Conservation (phyloP, 2,888 invertebrate genomes). For the Rambutsinella grinnellia region DNA sequence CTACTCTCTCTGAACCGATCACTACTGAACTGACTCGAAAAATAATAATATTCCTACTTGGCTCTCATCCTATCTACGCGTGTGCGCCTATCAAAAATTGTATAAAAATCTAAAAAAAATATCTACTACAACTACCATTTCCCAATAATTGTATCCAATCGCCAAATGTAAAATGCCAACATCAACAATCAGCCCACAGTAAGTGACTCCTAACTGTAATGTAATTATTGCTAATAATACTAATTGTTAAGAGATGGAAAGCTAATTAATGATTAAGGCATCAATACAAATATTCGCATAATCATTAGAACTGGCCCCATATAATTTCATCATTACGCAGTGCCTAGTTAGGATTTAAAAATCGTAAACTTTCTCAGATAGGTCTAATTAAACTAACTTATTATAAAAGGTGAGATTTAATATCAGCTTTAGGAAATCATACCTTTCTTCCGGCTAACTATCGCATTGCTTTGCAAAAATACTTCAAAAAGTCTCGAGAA, state of each 20-base stretch:
- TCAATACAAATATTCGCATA: no score
- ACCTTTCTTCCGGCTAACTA: no score
- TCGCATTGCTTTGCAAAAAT: no score
- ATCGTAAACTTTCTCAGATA: no score
- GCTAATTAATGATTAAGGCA: no score
- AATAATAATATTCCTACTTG: constrained; percentile 35
- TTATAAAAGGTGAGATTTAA: no score
- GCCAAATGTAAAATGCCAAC: constrained; percentile 42
- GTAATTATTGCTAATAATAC: neutral
- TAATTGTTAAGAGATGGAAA: neutral
- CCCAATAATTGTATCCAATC: constrained; percentile 9
- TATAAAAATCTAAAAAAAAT: constrained; percentile 4
- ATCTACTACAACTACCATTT: constrained; percentile 19
- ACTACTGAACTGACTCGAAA: constrained; percentile 32
- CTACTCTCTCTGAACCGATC: constrained; percentile 48
- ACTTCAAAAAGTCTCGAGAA: no score
- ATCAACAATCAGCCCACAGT: constrained; percentile 63
- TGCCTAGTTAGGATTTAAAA: no score
- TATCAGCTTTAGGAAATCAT: no score
- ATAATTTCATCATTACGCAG: no score
- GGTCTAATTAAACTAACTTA: no score
- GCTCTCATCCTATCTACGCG: constrained; percentile 22
- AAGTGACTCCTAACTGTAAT: constrained; percentile 56
- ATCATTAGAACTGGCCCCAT: no score
- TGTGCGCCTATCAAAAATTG: constrained; percentile 10